Conservation (phyloP, 2,113 vertebrate species). For the Phocoena phocoena region DNA sequence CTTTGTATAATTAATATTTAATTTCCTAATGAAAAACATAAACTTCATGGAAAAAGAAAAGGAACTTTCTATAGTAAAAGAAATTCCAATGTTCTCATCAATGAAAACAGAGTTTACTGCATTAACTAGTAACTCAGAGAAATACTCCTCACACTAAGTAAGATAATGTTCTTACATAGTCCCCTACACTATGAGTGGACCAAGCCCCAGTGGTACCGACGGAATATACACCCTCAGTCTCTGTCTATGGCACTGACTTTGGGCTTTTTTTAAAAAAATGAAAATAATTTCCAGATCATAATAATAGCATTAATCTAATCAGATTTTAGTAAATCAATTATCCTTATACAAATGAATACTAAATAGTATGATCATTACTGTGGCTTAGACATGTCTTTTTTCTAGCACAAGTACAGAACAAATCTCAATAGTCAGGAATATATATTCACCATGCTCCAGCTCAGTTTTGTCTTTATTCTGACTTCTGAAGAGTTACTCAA, state of each 20-base stretch:
- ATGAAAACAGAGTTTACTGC: not conserved
- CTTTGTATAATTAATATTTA: slow-evolving; percentile 38
- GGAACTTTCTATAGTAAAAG: not conserved
- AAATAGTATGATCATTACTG: slow-evolving; percentile 82
- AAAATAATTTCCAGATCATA: slow-evolving; percentile 81
- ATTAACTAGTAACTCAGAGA: slow-evolving; percentile 10
- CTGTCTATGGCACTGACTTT: not conserved
- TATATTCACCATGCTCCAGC: not conserved
- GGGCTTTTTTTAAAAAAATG: slow-evolving; percentile 52
- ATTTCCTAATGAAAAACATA: slow-evolving; percentile 57
- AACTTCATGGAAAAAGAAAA: slow-evolving; percentile 22
- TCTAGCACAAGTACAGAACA: not conserved
- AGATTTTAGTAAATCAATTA: slow-evolving; percentile 85
- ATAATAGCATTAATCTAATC: slow-evolving; percentile 84
- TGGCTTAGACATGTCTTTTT: slow-evolving; percentile 58
- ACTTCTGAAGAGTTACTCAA: not conserved
- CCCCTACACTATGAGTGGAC: not conserved
- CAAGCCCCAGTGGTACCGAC: not conserved
- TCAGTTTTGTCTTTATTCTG: not conserved
- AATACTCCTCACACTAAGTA: not conserved
- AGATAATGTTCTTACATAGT: not conserved
- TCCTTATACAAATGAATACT: slow-evolving; percentile 84
- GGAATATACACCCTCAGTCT: not conserved
- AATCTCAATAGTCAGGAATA: slow-evolving; percentile 39
- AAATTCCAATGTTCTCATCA: slow-evolving; percentile 40